A percentile compares a stretch with the other conserved stretches of the same genome.
phyloP scores from a whole-genome alignment of 2,888 invertebrate genomes.

The Glaucopsyche alexis region DNA sequence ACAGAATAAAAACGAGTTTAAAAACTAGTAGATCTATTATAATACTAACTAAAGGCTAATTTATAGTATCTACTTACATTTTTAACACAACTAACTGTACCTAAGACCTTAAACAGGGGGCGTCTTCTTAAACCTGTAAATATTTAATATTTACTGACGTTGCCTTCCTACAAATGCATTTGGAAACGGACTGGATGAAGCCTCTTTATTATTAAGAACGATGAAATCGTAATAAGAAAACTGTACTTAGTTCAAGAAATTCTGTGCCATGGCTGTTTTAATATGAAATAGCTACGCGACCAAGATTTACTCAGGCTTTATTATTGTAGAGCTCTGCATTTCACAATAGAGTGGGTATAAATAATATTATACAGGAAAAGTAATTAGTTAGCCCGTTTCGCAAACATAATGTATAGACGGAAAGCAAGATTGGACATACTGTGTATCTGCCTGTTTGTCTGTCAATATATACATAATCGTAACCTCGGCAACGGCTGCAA shows the following conservation, averaged over 20 bases:
- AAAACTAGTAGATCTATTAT: too few relatives aligned
- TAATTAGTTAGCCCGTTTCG: too few relatives aligned
- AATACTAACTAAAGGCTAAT: background rate
- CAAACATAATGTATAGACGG: too few relatives aligned
- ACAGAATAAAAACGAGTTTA: too few relatives aligned
- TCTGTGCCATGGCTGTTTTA: conserved; percentile 1
- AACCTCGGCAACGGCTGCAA: too few relatives aligned
- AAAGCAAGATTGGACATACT: background rate
- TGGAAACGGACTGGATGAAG: conserved; percentile 36
- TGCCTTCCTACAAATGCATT: conserved; percentile 34
- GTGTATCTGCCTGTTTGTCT: too few relatives aligned
- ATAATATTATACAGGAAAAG: background rate
- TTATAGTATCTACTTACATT: background rate
- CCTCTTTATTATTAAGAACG: conserved; percentile 56
- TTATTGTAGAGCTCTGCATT: background rate
- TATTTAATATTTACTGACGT: conserved; percentile 33
- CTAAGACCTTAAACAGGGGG: background rate
- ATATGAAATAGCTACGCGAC: conserved; percentile 6
- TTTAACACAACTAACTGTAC: background rate
- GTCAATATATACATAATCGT: too few relatives aligned
- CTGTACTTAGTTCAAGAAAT: conserved; percentile 24
- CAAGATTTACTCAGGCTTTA: background rate
- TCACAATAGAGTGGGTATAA: background rate
- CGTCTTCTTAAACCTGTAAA: conserved; percentile 15
- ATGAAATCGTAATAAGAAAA: conserved; percentile 57